Evolutionary conservation across 2,113 vertebrate genomes (phyloP), one percentile per base, ranked within the genome.

Genomic region (Pao palembangensis): DNA sequence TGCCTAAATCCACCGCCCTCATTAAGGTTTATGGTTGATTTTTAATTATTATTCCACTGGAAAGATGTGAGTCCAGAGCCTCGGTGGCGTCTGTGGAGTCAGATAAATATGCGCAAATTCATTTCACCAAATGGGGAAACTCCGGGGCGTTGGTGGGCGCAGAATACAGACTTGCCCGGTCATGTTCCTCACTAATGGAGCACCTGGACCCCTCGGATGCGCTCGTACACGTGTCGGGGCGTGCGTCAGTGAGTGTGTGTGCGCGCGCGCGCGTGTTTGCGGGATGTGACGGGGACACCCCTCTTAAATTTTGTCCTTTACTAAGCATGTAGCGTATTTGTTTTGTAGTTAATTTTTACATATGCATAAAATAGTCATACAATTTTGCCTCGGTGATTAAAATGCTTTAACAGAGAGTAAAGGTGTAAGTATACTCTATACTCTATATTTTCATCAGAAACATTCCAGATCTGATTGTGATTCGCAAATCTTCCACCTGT

Each of bases 101-200:
- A 38, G 43, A 70, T 78, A 79, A 80, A 82, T 70, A 76, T 84
- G 78, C 74, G 75, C 74, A 82, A 71, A n/a, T 86, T 64, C 83
- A 83, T 84, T 80, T 78, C 55, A 41, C 28, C 57, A 69, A 81
- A 79, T 76, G 67, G 78, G 34, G 75, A 68, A 79, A 73, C 67
- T 83, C 79, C 83, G 75, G 84, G 84, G 17, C 47, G 47, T 8
- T 49, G 81, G 87, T 74, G 79, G 73, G 71, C 70, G 73, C 73
- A 75, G 65, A 86, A 76, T 73, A 74, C 43, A 76, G 76, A 76
- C 86, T 81, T 85, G 87, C 81, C 87, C 79, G 84, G 82, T 74
- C 85, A 81, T 87, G 87, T 85, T 81, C 79, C 85, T 75, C 87
- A 57, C 73, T 85, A 87, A 87, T 84, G 79, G 81, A 67, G 80